Percentiles rank a stretch among this genome's conserved stretches.
Evolutionary conservation across 2,797 vertebrate genomes (phyloP).

Genomic region (Mallotus villosus): DNA sequence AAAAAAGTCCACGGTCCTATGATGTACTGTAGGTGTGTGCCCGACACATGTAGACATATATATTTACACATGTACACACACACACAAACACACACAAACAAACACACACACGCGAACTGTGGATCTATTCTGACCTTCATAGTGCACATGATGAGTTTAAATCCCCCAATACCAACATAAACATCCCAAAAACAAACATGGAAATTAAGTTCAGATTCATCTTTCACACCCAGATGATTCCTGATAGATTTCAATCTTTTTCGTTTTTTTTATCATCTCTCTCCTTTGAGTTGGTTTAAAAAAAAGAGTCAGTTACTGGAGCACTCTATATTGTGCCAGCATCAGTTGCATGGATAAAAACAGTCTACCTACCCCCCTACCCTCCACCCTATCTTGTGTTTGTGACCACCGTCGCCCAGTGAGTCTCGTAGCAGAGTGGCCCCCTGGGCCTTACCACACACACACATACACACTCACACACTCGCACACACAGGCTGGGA

Average conservation of each 20-base stretch:
- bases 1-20: slow-evolving; percentile 53
- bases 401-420: slow-evolving; percentile 47
- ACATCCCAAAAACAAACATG: slow-evolving; percentile 45
- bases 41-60: slow-evolving; percentile 45
- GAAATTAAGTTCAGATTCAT: slow-evolving; percentile 55
- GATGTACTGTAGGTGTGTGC: slow-evolving; percentile 21
- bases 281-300: slow-evolving; percentile 60
- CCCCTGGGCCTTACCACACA: slow-evolving; percentile 37
- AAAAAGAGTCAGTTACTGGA: slow-evolving; percentile 57
- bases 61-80: slow-evolving; percentile 38
- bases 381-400: slow-evolving; percentile 40
- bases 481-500: slow-evolving; percentile 32
- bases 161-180: slow-evolving; percentile 47
- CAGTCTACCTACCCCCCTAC: not conserved
- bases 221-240: slow-evolving; percentile 57
- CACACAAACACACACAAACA: slow-evolving; percentile 31
- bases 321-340: slow-evolving; percentile 56
- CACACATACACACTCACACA: not conserved
- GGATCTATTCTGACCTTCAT: slow-evolving; percentile 63
- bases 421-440: slow-evolving; percentile 48
- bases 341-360: slow-evolving; percentile 71
- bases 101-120: slow-evolving; percentile 59
- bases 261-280: slow-evolving; percentile 25
- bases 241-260: slow-evolving; percentile 37
- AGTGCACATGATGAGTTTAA: slow-evolving; percentile 73